Conservation (phyloP, 2,888 invertebrate species). For the Nymphalis urticae region DNA sequence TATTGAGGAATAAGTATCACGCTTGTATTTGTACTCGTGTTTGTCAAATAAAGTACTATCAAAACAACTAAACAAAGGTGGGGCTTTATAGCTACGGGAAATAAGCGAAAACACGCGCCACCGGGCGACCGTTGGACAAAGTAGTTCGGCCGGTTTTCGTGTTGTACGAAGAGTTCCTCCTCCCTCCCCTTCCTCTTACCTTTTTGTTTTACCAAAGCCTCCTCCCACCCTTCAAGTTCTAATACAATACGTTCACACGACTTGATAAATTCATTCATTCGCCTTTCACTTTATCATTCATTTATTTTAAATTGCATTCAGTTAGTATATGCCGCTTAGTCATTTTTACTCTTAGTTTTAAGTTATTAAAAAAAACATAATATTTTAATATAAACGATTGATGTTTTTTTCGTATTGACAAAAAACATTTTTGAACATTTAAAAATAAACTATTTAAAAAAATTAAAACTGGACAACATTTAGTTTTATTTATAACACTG, state of each 20-base stretch:
- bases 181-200: constrained; percentile 54
- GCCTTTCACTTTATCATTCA: constrained; percentile 37
- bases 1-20: neutral
- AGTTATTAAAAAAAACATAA: no score
- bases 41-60: constrained; percentile 22
- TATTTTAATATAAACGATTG: no score
- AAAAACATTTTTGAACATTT: neutral
- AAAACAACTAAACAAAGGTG: constrained; percentile 67
- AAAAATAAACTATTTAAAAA: neutral
- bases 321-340: neutral
- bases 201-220: constrained; percentile 62
- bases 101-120: constrained; percentile 69
- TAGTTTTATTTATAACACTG: constrained; percentile 17
- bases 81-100: constrained; percentile 64
- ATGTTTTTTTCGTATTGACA: no score
- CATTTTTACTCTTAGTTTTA: no score
- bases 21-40: neutral
- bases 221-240: constrained; percentile 60
- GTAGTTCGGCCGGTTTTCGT: constrained; percentile 76
- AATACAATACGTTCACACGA: constrained; percentile 28
- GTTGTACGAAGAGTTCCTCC: constrained; percentile 51
- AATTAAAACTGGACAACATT: neutral
- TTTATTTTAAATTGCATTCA: constrained; percentile 7
- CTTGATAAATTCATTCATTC: constrained; percentile 35
- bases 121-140: constrained; percentile 77